Evolutionary conservation across 2,888 invertebrate genomes (phyloP).

Genomic region (Parascotia fuliginaria): DNA sequence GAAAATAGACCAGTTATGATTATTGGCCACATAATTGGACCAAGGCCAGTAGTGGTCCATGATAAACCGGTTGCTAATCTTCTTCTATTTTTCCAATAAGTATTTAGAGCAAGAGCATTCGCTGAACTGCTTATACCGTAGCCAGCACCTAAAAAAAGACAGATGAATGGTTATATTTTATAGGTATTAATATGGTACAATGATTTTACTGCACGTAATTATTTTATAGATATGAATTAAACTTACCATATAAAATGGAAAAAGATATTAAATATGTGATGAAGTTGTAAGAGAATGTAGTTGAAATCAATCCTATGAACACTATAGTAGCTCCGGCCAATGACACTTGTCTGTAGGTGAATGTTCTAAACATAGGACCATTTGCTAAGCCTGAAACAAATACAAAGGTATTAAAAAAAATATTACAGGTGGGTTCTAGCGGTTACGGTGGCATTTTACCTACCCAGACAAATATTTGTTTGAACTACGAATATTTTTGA

Average conservation of each 20-base stretch:
- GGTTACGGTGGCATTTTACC: no score
- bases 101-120: conserved; percentile 89
- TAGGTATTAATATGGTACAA: no score
- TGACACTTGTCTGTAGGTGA: conserved; percentile 89
- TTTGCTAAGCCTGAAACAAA: conserved; percentile 87
- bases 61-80: conserved; percentile 89
- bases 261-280: conserved; percentile 87
- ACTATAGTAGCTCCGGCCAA: conserved; percentile 86
- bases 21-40: conserved; percentile 90
- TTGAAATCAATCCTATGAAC: conserved; percentile 85
- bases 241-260: conserved; percentile 89
- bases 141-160: conserved; percentile 82
- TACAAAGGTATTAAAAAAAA: background rate
- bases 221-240: background rate
- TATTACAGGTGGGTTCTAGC: no score
- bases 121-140: conserved; percentile 89
- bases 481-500: no score
- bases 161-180: background rate
- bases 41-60: conserved; percentile 90
- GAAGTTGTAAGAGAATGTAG: conserved; percentile 88
- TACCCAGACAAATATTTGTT: no score
- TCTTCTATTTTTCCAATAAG: conserved; percentile 89
- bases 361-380: conserved; percentile 89
- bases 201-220: no score
- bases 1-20: conserved; percentile 88